phyloP scores from a whole-genome alignment of 2,888 invertebrate genomes.

The Ptilodon capucinus region DNA sequence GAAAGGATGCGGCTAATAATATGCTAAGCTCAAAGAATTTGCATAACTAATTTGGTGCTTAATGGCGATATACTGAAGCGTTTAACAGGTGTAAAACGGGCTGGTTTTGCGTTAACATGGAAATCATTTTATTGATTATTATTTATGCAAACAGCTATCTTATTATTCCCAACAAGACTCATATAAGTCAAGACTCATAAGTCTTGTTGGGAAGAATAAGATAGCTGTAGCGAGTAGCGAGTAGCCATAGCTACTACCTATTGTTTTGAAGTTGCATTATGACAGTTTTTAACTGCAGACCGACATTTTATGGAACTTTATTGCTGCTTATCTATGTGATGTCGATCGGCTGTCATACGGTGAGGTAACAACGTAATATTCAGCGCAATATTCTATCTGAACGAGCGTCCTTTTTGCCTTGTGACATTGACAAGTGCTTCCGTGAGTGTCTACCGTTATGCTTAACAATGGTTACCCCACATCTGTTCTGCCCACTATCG shows the following conservation, averaged over 20 bases:
- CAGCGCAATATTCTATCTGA: slow-evolving; percentile 58
- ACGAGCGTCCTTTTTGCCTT: slow-evolving; percentile 45
- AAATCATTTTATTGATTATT: slow-evolving; percentile 1
- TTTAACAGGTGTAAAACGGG: slow-evolving; percentile 13
- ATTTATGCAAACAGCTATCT: slow-evolving; percentile 1
- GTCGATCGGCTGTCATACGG: slow-evolving; percentile 39
- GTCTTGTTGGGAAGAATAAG: no score
- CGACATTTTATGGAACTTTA: no score
- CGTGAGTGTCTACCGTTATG: slow-evolving; percentile 69
- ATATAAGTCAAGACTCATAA: no score
- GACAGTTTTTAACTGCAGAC: no score
- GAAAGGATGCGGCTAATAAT: slow-evolving; percentile 63
- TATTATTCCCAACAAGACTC: no score
- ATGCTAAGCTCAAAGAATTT: slow-evolving; percentile 65
- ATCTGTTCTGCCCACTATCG: slow-evolving; percentile 62
- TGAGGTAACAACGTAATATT: slow-evolving; percentile 29
- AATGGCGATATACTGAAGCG: slow-evolving; percentile 33
- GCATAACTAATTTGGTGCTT: slow-evolving; percentile 57
- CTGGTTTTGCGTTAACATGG: slow-evolving; percentile 7
- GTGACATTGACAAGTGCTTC: slow-evolving; percentile 76
- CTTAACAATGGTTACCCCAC: slow-evolving; percentile 69
- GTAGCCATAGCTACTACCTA: no score
- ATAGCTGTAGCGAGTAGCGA: no score
- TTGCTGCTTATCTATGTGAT: no score
- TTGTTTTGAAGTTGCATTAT: no score